Conservation (phyloP, 2,888 invertebrate species). For the Mesochorus sp. region DNA sequence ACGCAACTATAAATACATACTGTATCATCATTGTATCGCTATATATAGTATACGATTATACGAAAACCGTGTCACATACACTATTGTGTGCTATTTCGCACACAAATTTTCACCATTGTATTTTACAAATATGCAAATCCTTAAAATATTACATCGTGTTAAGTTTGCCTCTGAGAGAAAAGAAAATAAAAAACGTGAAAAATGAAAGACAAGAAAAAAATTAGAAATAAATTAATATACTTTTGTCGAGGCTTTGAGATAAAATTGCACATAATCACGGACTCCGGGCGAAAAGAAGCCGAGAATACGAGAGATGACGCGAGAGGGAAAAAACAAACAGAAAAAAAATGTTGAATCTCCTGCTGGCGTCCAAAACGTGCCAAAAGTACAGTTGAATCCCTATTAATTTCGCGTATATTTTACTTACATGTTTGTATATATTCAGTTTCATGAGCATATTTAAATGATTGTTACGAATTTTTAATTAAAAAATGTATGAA, state of each 20-base stretch:
- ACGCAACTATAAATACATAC: constrained; percentile 17
- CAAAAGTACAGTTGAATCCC: neutral
- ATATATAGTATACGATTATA: neutral
- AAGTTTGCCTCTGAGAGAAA: neutral
- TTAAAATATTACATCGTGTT: neutral
- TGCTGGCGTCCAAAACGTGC: neutral
- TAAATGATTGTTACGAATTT: neutral
- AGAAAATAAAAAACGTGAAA: neutral
- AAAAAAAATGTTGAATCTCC: neutral
- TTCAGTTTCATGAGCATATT: no score
- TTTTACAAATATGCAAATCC: constrained; percentile 15
- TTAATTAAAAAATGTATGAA: neutral
- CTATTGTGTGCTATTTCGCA: neutral
- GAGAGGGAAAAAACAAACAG: neutral
- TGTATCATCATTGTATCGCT: neutral
- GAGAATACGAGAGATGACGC: neutral
- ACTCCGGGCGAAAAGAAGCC: neutral
- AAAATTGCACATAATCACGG: constrained; percentile 49
- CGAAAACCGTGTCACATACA: constrained; percentile 1
- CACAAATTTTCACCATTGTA: constrained; percentile 45
- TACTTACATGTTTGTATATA: no score
- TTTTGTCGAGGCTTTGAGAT: constrained; percentile 18
- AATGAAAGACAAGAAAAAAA: neutral
- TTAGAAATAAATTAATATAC: neutral
- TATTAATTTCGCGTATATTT: neutral